Base-by-base conservation (phyloP, 1,140 invertebrate species). In the Planococcus citri region DNA sequence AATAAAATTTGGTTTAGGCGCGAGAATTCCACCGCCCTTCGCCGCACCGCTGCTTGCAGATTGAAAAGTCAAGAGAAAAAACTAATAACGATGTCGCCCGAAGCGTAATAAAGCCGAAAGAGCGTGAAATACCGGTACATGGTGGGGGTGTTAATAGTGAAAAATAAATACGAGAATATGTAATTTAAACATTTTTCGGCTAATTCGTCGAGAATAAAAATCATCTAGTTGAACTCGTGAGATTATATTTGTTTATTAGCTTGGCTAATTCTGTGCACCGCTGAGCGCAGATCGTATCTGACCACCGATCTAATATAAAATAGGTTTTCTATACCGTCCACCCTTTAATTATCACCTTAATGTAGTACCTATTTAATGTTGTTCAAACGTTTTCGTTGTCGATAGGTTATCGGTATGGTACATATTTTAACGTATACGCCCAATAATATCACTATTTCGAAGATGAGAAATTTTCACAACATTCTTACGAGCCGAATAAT, bases 341-440 rank as follows among this genome's bases (percentile, higher is more conserved):
- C 41, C 41, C 41, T 51, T 51, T 51, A 51, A 51, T 51, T 51
- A 51, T 51, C 41, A n/a, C 41, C 41, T 51, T 51, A 51, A 51
- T 51, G 10, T 51, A n/a, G 12, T 20, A n/a, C n/a, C n/a, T n/a
- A 51, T 51, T 51, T 51, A 51, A 20, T 17, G 41, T 3, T 6
- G 4, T 20, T 14, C 6, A 51, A 51, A 51, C 17, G 41, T n/a
- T 51, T 51, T 51, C 41, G 29, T 37, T 14, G 33, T 17, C 41
- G 41, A 51, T 51, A 51, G 6, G n/a, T 51, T 51, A 51, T 51
- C 41, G 17, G 41, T 51, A 51, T 17, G 2, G 41, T 51, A 33
- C 12, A n/a, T n/a, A n/a, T n/a, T n/a, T n/a, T n/a, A n/a, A 9
- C 41, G 41, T 51, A n/a, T 20, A 14, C 41, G 41, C 41, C 41